Evolutionary conservation across 2,797 vertebrate genomes (phyloP).

Genomic region (Mycteria americana): DNA sequence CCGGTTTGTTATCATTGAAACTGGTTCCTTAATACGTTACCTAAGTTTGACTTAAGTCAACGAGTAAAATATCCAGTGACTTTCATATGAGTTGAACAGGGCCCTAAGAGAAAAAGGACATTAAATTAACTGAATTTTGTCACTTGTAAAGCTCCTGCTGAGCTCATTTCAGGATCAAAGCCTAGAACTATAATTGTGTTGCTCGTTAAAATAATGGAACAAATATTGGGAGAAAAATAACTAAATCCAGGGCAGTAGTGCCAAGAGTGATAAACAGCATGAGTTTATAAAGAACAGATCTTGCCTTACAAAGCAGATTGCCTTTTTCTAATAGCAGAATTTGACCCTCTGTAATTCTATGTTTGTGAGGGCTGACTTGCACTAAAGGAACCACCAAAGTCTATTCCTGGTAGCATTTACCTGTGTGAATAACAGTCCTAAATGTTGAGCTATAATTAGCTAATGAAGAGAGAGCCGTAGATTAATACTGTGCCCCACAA

Average conservation of each 20-base stretch:
- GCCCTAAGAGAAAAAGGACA: neutral
- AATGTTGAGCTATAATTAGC: neutral
- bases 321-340: neutral
- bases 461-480: neutral
- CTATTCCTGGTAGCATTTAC: neutral
- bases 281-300: neutral
- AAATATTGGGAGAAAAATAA: constrained; percentile 38
- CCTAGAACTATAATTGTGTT: constrained; percentile 5
- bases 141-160: constrained; percentile 3
- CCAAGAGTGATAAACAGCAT: neutral
- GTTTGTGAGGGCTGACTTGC: neutral
- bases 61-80: neutral
- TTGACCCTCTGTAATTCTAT: neutral
- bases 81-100: neutral
- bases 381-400: neutral
- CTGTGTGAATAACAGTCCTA: neutral
- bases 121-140: constrained; percentile 44
- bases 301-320: neutral
- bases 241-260: neutral
- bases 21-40: neutral
- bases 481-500: neutral
- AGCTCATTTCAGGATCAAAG: constrained; percentile 40
- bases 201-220: constrained; percentile 13
- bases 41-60: neutral
- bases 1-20: neutral